Evolutionary conservation across 1,140 invertebrate genomes (phyloP), one percentile per base, ranked within the genome.

Genomic region (Paraescarpia echinospica): DNA sequence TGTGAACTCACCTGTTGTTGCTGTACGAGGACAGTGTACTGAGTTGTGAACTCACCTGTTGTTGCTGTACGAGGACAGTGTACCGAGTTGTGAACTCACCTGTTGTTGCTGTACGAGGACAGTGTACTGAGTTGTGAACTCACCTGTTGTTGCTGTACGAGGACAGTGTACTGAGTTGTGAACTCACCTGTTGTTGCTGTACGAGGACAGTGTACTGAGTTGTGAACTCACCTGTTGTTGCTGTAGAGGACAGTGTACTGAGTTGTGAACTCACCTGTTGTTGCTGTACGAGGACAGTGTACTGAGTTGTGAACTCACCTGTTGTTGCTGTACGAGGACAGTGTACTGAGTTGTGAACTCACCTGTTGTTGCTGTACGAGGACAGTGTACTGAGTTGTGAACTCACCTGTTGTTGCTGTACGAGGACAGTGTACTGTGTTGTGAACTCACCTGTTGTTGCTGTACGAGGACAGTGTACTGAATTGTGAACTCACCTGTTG

Each of bases 41-140:
- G 99, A 89, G 98, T 98, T 94, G 97, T 97, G 92, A 99, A 96
- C 97, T 99, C n/a, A n/a, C n/a, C n/a, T 96, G 96, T 93, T 96
- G 96, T 94, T 96, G 95, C 77, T 96, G 95, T 91, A 96, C 95
- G 27, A 96, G 93, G 48, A 98, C 98, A 94, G 98, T 97, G 96
- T 99, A 98, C 95, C 99, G 99, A 89, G 98, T 98, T 94, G 97
- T 97, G 92, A 99, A 96, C 97, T 99, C n/a, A n/a, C n/a, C n/a
- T 96, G 96, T 93, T 96, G 96, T 94, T 96, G 95, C 77, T 96
- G 95, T 91, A 96, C 95, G 27, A 96, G 93, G 48, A 98, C 98
- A 94, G 98, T 97, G 96, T 99, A 98, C 95, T 99, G 99, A 89
- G 98, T 98, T 94, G 97, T 97, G 92, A 99, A 96, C 97, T 99